Evolutionary conservation across 2,113 vertebrate species (phyloP), one percentile per base, ranked within the genome.

Genomic region (Octodon degus): DNA sequence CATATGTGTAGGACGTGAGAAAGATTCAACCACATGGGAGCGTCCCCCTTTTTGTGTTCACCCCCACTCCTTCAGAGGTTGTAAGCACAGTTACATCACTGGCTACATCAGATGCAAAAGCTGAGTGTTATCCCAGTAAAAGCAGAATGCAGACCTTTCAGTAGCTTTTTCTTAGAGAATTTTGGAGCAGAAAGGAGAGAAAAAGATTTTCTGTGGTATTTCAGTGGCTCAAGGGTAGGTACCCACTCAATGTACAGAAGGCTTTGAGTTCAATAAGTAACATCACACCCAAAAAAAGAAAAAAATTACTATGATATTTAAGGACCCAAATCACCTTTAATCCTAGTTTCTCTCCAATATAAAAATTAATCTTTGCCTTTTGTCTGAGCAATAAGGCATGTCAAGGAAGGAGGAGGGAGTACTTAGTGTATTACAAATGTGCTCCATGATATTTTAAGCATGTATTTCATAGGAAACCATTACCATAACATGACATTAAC

Each of bases 321-420:
- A 60, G 40, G 68, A 62, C 20, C 40, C 50, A 68, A 85, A 14
- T 76, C 40, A 62, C 50, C 50, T 81, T 91, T 32, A 58, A 63
- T 53, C 43, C 20, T 32, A 68, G 34, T 63, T 86, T 90, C 27
- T 83, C 68, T 74, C 63, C 63, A 83, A 74, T n/a, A 72, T 3
- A 83, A 90, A 25, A 72, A 67, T 74, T 65, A 50, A 74, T 70
- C 20, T 80, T 80, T 11, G 34, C 72, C 68, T 87, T 86, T 84
- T 93, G 14, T 58, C 50, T 72, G 62, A 94, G 40, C 30, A 81
- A 16, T 40, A 62, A 67, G 1, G 9, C 53, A 67, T 1, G 0
- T 67, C 90, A 96, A 50, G 34, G 37, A 11, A 68, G 65, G 47
- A 81, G n/a, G 9, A 40, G 25, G 3, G 4, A 62, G 24, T 8